Conservation (phyloP, 2,888 invertebrate species). For the Mellilla xanthometata region DNA sequence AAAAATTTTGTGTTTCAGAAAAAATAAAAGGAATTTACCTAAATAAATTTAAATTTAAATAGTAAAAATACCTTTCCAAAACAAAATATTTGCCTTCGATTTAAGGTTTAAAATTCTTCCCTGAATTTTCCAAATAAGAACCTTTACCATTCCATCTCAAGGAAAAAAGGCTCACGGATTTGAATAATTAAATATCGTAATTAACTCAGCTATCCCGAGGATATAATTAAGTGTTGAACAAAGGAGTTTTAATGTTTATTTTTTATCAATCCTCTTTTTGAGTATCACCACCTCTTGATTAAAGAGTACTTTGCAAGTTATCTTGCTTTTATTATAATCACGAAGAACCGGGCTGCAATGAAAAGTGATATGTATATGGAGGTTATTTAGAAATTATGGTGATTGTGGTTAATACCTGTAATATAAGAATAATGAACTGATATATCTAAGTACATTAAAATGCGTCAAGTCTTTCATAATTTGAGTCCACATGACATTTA, state of each 20-base stretch:
- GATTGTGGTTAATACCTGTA: too few relatives aligned
- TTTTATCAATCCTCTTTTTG: conserved; percentile 38
- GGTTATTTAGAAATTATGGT: too few relatives aligned
- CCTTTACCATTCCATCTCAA: conserved; percentile 35
- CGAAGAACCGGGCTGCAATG: background rate
- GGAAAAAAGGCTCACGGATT: conserved; percentile 57
- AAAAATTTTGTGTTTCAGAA: too few relatives aligned
- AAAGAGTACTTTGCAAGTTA: background rate
- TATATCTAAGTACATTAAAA: too few relatives aligned
- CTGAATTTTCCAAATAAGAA: conserved; percentile 48
- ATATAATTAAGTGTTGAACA: conserved; percentile 62
- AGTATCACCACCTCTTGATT: conserved; percentile 17
- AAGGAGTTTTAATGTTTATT: conserved; percentile 46
- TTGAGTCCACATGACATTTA: too few relatives aligned
- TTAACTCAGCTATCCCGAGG: conserved; percentile 51
- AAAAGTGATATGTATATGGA: too few relatives aligned
- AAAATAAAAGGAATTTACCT: conserved; percentile 16
- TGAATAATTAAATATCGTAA: conserved; percentile 71
- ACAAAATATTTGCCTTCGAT: too few relatives aligned
- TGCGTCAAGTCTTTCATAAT: too few relatives aligned
- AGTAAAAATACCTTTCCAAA: too few relatives aligned
- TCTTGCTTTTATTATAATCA: background rate
- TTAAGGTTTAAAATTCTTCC: conserved; percentile 25
- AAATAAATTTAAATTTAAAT: too few relatives aligned
- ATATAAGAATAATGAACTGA: too few relatives aligned